Base-by-base conservation (phyloP, 2,113 vertebrate genomes). In the Corynorhinus townsendii region DNA sequence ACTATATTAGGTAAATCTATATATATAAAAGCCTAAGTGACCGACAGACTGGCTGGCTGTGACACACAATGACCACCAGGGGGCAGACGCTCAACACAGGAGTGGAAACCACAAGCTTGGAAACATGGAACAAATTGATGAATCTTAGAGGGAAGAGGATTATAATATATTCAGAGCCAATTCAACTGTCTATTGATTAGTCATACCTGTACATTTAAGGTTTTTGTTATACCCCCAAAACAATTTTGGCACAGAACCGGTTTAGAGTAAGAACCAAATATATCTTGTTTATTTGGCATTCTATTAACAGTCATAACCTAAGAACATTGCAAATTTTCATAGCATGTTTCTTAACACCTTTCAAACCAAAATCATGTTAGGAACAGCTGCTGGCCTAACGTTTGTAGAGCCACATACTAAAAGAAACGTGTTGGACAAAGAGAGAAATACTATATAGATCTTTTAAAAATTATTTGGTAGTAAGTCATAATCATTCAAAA, bases 401-500 rank as follows among this genome's bases (percentile, higher is more conserved):
- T 97, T 59, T 87, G 3, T 83, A 95, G 83, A 66, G 15, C 8
- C 86, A 30, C 87, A 85, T 38, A 43, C 33, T 66, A 30, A 88
- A 93, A 79, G 52, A 85, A 88, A 22, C 92, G 47, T 33, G 62
- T 88, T 92, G 66, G 71, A 30, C 40, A 80, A 90, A 95, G 90
- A 95, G 54, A 4, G 0, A 91, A 64, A 56, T 47, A 22, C 38
- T 90, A 86, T 96, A 69, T 93, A 33, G 90, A 26, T 17, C 0
- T 95, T 96, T 66, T 35, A 12, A 89, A 90, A 89, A 76, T 80
- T 3, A 92, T 95, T 93, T 97, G 5, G 96, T 95, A 90, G 95
- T 97, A 54, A 96, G 71, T 93, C 54, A 72, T 96, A 96, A 64
- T 97, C 47, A 86, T 94, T 52, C 45, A 86, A 90, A 95, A 56